Evolutionary conservation across 2,888 invertebrate genomes (phyloP).

Genomic region (Leucophora obtusa): DNA sequence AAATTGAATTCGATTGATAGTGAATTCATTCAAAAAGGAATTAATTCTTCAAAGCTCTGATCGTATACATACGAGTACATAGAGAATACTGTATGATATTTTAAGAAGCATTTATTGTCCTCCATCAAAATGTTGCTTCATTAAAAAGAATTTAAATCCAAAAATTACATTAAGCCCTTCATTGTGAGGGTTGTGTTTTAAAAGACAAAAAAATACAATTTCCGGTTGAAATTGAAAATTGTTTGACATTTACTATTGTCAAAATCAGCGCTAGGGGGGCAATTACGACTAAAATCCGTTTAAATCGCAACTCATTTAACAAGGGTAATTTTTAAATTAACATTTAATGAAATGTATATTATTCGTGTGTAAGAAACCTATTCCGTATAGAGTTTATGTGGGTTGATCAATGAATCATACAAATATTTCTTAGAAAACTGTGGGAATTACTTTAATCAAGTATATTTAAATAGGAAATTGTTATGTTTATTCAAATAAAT

Average conservation of each 20-base stretch:
- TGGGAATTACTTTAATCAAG: neutral
- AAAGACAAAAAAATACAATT: constrained; percentile 21
- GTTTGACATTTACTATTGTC: constrained; percentile 45
- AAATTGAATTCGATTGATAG: too few relatives aligned
- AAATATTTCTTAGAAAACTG: neutral
- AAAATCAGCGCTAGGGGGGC: constrained; percentile 22
- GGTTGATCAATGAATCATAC: neutral
- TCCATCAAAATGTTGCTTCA: neutral
- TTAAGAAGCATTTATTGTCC: constrained; percentile 4
- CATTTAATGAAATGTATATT: constrained; percentile 24
- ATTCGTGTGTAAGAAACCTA: neutral
- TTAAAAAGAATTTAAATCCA: constrained; percentile 11
- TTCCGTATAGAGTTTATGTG: neutral
- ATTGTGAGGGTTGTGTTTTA: constrained; percentile 10
- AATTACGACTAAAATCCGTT: constrained; percentile 11
- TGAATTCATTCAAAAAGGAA: too few relatives aligned
- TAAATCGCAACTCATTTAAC: constrained; percentile 44
- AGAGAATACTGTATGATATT: neutral
- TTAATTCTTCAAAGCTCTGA: too few relatives aligned
- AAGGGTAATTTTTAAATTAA: constrained; percentile 58
- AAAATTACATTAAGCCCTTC: constrained; percentile 28
- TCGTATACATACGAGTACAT: too few relatives aligned
- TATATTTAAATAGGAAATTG: neutral
- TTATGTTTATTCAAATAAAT: too few relatives aligned
- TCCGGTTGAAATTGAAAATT: constrained; percentile 43